Percentiles rank a stretch among this genome's conserved stretches.
These are phyloP conservation scores for Apteryx owenii DNA, from an alignment of 2,113 vertebrate species.

Conservation along the genomic window DNA sequence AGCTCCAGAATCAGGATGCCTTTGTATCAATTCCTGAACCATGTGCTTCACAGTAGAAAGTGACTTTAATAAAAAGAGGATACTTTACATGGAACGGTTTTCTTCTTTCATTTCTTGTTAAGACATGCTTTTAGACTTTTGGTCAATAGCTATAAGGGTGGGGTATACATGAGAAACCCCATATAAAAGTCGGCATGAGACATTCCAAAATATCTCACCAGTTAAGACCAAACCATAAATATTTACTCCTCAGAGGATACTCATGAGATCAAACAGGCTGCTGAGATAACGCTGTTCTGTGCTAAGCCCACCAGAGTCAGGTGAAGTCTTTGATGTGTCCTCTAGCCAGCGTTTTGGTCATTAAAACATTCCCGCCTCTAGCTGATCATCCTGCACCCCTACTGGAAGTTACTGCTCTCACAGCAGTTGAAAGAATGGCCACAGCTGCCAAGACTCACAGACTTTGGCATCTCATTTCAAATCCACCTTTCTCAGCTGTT, in stretches of 20 bases:
- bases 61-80: background rate
- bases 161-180: background rate
- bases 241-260: background rate
- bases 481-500: background rate
- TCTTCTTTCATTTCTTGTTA: background rate
- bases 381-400: background rate
- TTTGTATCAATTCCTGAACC: background rate
- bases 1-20: background rate
- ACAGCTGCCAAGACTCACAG: background rate
- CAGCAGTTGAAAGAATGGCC: background rate
- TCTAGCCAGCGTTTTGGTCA: background rate
- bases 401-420: background rate
- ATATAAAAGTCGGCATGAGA: background rate
- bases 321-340: background rate
- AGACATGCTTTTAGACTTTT: background rate
- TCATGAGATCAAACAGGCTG: background rate
- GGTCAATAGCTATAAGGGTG: background rate
- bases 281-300: background rate
- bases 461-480: background rate
- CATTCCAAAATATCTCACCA: background rate
- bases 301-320: background rate
- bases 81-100: background rate
- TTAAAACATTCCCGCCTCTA: background rate
- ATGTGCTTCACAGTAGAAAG: fast-evolving
- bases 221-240: background rate